Evolutionary conservation across 2,888 invertebrate genomes (phyloP).

Genomic region (Tetragonisca angustula): DNA sequence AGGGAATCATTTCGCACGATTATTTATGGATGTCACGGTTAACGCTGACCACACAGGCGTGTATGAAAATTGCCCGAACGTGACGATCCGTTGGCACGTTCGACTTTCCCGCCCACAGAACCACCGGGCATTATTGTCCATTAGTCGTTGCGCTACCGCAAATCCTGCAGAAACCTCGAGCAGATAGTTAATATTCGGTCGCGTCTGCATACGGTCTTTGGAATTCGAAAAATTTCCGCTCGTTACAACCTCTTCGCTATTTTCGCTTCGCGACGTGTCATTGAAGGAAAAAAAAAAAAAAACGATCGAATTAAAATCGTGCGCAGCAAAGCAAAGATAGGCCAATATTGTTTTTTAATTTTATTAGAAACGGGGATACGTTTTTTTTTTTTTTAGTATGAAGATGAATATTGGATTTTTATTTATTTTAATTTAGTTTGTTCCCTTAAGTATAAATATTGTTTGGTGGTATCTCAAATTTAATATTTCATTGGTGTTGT

Average conservation of each 20-base stretch:
- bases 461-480: too few species aligned
- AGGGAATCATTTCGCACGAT: conserved; percentile 31
- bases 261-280: not conserved
- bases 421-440: too few species aligned
- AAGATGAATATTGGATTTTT: too few species aligned
- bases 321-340: not conserved
- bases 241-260: too few species aligned
- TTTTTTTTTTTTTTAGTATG: too few species aligned
- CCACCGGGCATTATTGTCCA: conserved; percentile 47
- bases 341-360: too few species aligned
- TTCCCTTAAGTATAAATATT: too few species aligned
- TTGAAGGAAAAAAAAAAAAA: not conserved
- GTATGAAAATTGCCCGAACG: conserved; percentile 56
- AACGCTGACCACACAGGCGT: conserved; percentile 9
- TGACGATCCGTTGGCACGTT: conserved; percentile 40
- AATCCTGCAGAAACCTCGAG: conserved; percentile 36
- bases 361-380: too few species aligned
- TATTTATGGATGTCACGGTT: conserved; percentile 47
- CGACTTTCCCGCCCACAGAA: conserved; percentile 29
- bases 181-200: conserved; percentile 48
- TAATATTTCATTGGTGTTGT: too few species aligned
- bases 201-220: not conserved
- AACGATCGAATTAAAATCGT: not conserved
- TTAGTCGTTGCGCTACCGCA: conserved; percentile 50
- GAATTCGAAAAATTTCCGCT: conserved; percentile 12